These are phyloP conservation scores for Pomacea canaliculata DNA, from an alignment of 2,888 invertebrate genomes.

Conservation along the genomic window DNA sequence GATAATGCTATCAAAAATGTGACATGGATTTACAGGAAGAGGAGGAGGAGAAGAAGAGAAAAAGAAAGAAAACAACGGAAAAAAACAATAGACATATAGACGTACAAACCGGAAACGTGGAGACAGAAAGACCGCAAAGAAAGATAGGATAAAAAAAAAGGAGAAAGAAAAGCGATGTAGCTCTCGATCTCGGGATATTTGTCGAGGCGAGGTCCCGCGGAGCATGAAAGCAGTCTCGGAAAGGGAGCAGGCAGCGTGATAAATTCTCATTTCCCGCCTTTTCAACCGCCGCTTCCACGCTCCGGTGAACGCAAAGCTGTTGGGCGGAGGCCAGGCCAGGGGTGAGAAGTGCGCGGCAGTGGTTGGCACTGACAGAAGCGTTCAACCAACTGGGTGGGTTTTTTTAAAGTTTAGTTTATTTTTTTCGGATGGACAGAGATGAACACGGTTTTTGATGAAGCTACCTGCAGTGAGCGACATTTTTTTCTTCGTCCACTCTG, in stretches of 20 bases:
- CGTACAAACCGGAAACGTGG: not conserved
- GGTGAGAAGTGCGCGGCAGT: too few relatives aligned
- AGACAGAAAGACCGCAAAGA: not conserved
- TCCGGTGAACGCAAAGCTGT: not conserved
- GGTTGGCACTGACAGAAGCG: too few relatives aligned
- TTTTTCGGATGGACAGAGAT: too few relatives aligned
- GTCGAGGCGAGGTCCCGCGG: not conserved
- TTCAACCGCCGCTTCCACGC: not conserved
- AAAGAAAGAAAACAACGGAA: not conserved
- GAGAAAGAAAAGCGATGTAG: not conserved
- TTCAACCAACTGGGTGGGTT: too few relatives aligned
- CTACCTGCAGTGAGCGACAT: too few relatives aligned
- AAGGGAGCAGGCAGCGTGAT: constrained; percentile 22
- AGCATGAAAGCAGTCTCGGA: constrained; percentile 6
- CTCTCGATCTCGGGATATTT: not conserved
- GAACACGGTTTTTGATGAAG: too few relatives aligned
- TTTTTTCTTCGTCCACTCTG: too few relatives aligned
- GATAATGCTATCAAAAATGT: too few relatives aligned
- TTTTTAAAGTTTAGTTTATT: too few relatives aligned
- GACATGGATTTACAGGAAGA: too few relatives aligned
- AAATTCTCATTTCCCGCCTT: constrained; percentile 27
- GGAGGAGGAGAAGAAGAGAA: too few relatives aligned
- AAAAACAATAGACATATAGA: not conserved
- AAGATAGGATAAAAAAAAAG: not conserved
- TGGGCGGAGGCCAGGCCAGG: too few relatives aligned